These are phyloP conservation scores for Casuarius casuarius DNA, from an alignment of 2,113 vertebrate species.

Conservation along the genomic window DNA sequence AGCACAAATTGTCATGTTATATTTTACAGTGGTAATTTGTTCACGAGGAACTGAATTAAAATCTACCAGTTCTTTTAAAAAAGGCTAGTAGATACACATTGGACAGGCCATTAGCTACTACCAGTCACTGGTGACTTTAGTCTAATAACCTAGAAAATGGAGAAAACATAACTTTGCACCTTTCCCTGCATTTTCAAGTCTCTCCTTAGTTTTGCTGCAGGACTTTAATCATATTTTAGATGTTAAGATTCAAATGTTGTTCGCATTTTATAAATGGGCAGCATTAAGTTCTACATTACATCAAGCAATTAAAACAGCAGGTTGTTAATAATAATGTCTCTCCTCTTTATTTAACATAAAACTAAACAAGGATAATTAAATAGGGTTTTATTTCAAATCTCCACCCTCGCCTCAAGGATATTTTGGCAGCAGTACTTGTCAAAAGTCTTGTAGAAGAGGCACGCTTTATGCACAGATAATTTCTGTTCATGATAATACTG, in stretches of 20 bases:
- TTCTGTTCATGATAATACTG: neutral
- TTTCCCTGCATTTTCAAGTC: neutral
- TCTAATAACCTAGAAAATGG: neutral
- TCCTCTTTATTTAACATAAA: neutral
- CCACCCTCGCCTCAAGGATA: neutral
- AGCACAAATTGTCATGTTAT: neutral
- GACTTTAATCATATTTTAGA: neutral
- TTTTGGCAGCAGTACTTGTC: neutral
- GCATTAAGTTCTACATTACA: neutral
- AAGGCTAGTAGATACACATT: neutral
- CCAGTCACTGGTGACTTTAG: neutral
- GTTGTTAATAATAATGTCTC: neutral
- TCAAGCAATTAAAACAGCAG: constrained; percentile 6
- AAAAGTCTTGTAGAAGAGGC: neutral
- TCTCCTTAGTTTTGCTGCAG: neutral
- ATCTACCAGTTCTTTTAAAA: neutral
- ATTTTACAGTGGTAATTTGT: neutral
- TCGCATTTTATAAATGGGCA: neutral
- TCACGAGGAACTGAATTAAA: neutral
- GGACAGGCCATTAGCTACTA: neutral
- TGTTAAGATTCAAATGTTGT: neutral
- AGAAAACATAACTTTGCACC: neutral
- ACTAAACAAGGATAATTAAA: neutral
- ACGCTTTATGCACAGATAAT: neutral
- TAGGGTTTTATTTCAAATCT: neutral